These are phyloP conservation scores for Odontothrips loti DNA, from an alignment of 2,888 invertebrate species.

Conservation along the genomic window DNA sequence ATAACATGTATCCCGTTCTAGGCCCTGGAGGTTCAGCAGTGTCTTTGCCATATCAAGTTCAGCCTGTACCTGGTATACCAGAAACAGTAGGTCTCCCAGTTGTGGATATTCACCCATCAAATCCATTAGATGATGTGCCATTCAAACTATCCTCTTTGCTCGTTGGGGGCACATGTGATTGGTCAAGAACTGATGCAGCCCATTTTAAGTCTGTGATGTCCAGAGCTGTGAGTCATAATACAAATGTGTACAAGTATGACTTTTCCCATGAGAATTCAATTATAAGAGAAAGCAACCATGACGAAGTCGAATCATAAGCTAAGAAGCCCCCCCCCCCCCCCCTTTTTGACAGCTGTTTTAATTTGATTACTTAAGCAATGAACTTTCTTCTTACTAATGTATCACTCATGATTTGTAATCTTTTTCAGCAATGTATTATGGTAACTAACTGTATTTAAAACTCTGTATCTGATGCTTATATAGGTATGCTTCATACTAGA, in stretches of 20 bases:
- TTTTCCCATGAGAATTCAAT: not conserved
- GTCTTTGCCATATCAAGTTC: not conserved
- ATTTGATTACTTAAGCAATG: too few species aligned
- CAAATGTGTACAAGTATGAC: not conserved
- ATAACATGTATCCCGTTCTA: not conserved
- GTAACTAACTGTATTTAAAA: too few species aligned
- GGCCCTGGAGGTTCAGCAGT: not conserved
- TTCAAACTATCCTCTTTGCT: conserved; percentile 1
- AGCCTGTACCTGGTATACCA: not conserved
- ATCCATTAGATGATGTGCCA: conserved; percentile 8
- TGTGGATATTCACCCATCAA: not conserved
- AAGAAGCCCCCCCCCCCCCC: too few species aligned
- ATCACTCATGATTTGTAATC: too few species aligned
- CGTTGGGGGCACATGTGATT: not conserved
- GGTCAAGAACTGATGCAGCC: not conserved
- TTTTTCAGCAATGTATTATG: too few species aligned
- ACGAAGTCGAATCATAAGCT: too few species aligned
- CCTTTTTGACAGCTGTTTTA: too few species aligned
- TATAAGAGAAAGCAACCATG: not conserved
- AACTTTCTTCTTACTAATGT: too few species aligned
- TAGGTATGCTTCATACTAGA: too few species aligned
- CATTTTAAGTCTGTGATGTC: conserved; percentile 1
- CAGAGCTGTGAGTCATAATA: not conserved
- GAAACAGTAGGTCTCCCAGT: not conserved
- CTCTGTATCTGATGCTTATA: too few species aligned